Evolutionary conservation across 1,140 invertebrate genomes (phyloP), one percentile per base, ranked within the genome.

Genomic region (Lanistes nyassanus): DNA sequence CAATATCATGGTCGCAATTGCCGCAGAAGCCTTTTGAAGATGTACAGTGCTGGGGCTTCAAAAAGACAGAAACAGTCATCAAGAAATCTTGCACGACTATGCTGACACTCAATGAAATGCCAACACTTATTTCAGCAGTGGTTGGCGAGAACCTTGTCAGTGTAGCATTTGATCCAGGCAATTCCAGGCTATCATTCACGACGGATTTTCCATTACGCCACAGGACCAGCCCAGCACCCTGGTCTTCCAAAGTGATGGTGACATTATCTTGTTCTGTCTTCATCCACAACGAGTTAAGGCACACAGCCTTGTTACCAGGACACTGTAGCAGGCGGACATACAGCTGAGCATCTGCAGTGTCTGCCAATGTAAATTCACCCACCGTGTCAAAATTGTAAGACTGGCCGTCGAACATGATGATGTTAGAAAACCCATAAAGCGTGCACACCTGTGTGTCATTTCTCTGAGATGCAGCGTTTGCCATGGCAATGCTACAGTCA

Each of bases 381-480:
- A 74, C 53, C 21, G 37, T 78, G 37, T 74, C 68, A 23, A 83
- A 55, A 42, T 51, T 47, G 53, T 68, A 81, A 3, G 76, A 70
- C 56, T 83, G 80, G 37, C 81, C 81, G 66, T 83, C 81, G 77
- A 83, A 81, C 76, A 81, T 79, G 56, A 78, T 72, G 47, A 76
- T 68, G 58, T 80, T 75, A 39, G 76, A 74, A 31, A 77, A 56
- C 13, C 81, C 78, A 75, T 66, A 81, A 9, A 78, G 37, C 3
- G 34, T 67, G 62, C 80, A 81, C 19, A 83, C 69, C 66, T 71
- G 16, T 64, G 36, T 37, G 29, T 70, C 39, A 62, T 64, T 53
- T 31, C 55, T 70, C 55, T 36, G 26, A 6, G 64, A 60, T 23
- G 39, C 23, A 26, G 66, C 68, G 29, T 51, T 21, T 34, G 64